These are phyloP conservation scores for Leptodirus hochenwartii DNA, from an alignment of 2,888 invertebrate genomes.

Conservation along the genomic window DNA sequence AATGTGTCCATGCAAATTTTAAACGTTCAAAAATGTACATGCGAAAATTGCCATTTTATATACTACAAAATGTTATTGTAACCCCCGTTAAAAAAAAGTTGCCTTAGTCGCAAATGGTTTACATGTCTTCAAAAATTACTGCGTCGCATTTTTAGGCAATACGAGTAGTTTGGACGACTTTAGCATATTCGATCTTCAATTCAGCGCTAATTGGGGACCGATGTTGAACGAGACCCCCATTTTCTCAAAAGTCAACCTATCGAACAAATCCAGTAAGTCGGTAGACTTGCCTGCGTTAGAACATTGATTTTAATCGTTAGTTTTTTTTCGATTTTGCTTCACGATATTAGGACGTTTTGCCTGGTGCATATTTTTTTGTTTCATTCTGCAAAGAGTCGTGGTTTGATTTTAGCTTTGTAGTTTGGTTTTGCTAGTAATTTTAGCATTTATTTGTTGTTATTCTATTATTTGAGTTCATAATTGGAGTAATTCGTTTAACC, in stretches of 20 bases:
- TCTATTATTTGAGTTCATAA: too few species aligned
- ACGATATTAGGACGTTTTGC: too few species aligned
- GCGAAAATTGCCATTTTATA: conserved; percentile 1
- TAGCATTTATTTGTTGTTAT: too few species aligned
- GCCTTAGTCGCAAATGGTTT: conserved; percentile 2
- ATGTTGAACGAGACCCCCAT: conserved; percentile 24
- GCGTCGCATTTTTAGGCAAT: conserved; percentile 9
- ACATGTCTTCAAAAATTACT: conserved; percentile 3
- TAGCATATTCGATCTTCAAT: conserved; percentile 26
- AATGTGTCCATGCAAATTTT: background rate
- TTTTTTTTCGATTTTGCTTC: too few species aligned
- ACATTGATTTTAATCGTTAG: too few species aligned
- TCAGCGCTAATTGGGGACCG: conserved; percentile 22
- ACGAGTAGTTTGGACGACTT: conserved; percentile 17
- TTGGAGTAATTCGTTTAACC: too few species aligned
- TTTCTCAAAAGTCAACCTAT: conserved; percentile 21
- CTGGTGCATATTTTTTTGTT: too few species aligned
- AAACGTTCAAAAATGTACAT: background rate
- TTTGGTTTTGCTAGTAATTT: too few species aligned
- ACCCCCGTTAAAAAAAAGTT: background rate
- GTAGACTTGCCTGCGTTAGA: too few species aligned
- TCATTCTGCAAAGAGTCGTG: too few species aligned
- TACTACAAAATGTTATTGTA: background rate
- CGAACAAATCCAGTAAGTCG: too few species aligned
- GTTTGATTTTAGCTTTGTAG: too few species aligned